phyloP scores from a whole-genome alignment of 2,113 vertebrate species.

The Protobothrops mucrosquamatus region DNA sequence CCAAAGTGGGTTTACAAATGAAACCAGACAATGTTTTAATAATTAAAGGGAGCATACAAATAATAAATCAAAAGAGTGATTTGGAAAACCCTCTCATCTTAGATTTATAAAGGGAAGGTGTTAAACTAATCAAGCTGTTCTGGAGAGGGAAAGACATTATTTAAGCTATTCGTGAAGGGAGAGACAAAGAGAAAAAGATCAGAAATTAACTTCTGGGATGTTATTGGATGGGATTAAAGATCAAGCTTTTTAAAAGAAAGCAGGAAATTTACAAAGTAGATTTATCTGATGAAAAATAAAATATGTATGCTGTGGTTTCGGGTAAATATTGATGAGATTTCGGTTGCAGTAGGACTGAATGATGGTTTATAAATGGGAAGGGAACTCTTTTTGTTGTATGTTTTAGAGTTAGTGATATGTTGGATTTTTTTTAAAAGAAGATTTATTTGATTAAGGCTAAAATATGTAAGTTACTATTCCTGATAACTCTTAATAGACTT shows the following conservation, averaged over 20 bases:
- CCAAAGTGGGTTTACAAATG: neutral
- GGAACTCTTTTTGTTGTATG: neutral
- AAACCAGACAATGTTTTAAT: neutral
- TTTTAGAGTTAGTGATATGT: neutral
- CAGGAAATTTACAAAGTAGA: neutral
- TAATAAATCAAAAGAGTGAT: neutral
- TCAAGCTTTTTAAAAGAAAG: neutral
- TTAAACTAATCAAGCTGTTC: neutral
- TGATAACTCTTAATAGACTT: neutral
- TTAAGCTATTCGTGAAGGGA: neutral
- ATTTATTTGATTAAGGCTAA: neutral
- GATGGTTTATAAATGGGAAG: neutral
- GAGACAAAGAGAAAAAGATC: neutral
- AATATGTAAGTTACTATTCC: neutral
- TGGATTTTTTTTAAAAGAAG: neutral
- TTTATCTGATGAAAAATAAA: neutral
- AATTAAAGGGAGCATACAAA: neutral
- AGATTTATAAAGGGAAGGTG: neutral
- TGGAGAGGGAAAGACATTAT: neutral
- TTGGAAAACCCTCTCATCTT: neutral
- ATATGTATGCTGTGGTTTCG: neutral
- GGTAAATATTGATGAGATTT: neutral
- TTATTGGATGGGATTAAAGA: neutral
- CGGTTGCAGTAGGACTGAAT: neutral
- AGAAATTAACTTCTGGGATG: neutral